Percentiles rank a stretch among this genome's conserved stretches.
Evolutionary conservation across 2,888 invertebrate species (phyloP).

Genomic region (Caprella mutica): DNA sequence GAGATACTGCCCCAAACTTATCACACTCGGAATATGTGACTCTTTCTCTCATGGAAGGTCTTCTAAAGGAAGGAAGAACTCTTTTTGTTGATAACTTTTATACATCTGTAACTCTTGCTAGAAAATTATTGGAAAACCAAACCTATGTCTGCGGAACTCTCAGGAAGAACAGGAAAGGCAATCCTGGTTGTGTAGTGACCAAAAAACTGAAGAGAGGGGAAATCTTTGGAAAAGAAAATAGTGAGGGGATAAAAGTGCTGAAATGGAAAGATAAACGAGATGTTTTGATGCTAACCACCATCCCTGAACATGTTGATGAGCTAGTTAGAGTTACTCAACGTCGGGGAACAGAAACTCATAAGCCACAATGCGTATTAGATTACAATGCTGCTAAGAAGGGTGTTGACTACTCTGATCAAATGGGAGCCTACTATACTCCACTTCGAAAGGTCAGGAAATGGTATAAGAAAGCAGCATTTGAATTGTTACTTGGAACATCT

Average conservation of each 20-base stretch:
- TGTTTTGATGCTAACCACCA: constrained; percentile 13
- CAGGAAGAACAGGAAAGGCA: neutral
- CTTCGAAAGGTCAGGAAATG: constrained; percentile 13
- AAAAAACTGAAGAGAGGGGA: constrained; percentile 18
- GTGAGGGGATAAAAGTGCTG: constrained; percentile 4
- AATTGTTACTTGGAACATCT: too few species aligned
- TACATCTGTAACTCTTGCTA: constrained; percentile 1
- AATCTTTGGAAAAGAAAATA: constrained; percentile 1
- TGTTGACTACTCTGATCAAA: constrained; percentile 19
- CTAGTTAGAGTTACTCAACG: neutral
- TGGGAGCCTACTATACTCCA: constrained; percentile 11
- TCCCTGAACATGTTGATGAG: constrained; percentile 11
- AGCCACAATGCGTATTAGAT: constrained; percentile 15
- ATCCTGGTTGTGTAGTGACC: constrained; percentile 4
- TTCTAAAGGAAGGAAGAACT: constrained; percentile 1
- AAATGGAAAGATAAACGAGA: constrained; percentile 17
- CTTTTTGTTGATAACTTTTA: neutral
- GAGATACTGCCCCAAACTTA: neutral
- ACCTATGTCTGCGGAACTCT: constrained; percentile 19
- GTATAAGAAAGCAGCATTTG: too few species aligned
- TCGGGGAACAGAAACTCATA: constrained; percentile 10
- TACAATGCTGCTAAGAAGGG: constrained; percentile 20
- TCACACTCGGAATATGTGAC: neutral
- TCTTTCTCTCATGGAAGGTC: neutral
- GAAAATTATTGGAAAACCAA: constrained; percentile 4